These are phyloP conservation scores for Palaemon carinicauda DNA, from an alignment of 1,140 invertebrate genomes.

Conservation along the genomic window DNA sequence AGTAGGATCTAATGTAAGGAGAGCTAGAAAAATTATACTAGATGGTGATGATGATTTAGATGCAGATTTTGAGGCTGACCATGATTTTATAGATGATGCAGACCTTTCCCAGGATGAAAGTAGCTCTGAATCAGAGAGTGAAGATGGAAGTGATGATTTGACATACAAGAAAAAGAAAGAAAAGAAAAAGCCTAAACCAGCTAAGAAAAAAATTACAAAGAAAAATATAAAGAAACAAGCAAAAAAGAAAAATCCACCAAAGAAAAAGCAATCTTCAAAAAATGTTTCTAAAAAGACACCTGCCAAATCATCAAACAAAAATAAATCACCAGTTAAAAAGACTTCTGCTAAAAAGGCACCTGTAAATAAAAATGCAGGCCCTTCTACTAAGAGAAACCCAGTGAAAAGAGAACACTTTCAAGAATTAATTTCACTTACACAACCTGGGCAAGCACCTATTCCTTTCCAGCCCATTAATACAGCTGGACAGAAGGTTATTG, in stretches of 20 bases:
- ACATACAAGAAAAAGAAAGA: conserved; percentile 12
- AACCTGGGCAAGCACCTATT: conserved; percentile 24
- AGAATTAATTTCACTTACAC: conserved; percentile 35
- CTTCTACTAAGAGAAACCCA: not conserved
- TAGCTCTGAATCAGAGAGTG: conserved; percentile 22
- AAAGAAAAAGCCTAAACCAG: conserved; percentile 13
- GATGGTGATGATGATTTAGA: conserved; percentile 55
- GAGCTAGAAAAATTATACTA: conserved; percentile 46
- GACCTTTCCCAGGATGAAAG: conserved; percentile 39
- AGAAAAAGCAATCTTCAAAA: conserved; percentile 25
- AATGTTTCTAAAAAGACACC: not conserved
- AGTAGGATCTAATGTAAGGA: conserved; percentile 32
- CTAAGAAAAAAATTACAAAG: not conserved
- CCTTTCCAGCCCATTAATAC: conserved; percentile 34
- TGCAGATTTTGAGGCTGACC: conserved; percentile 44
- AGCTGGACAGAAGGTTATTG: conserved; percentile 18
- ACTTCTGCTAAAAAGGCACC: conserved; percentile 5
- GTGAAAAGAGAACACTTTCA: not conserved
- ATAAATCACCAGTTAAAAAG: conserved; percentile 20
- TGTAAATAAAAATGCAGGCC: not conserved
- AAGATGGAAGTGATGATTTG: conserved; percentile 51
- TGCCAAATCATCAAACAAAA: not conserved
- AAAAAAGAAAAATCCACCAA: conserved; percentile 9
- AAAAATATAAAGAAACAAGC: not conserved
- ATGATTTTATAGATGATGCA: conserved; percentile 46